Evolutionary conservation across 2,113 vertebrate species (phyloP).

Genomic region (Drymodes brunneopygia): DNA sequence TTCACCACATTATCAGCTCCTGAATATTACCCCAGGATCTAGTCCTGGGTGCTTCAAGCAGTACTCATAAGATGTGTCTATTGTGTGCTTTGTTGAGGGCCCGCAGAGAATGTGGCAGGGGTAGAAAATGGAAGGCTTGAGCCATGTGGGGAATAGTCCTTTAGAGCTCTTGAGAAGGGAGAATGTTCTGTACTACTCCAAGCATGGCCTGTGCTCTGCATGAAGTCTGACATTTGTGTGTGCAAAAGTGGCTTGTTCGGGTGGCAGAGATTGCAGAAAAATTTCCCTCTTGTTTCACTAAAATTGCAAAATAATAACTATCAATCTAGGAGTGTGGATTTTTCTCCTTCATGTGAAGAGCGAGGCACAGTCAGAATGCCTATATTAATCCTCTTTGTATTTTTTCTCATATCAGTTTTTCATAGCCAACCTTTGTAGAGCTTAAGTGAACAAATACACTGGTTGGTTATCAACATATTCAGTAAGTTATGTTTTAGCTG

Average conservation of each 20-base stretch:
- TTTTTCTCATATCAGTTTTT: neutral
- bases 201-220: neutral
- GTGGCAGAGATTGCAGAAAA: neutral
- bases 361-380: neutral
- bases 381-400: conserved; percentile 19
- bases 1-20: neutral
- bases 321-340: neutral
- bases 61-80: neutral
- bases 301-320: conserved; percentile 6
- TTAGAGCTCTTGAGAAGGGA: neutral
- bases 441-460: conserved; percentile 45
- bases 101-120: neutral
- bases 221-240: neutral
- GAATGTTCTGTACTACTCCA: neutral
- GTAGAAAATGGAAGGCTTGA: neutral
- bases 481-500: conserved; percentile 55
- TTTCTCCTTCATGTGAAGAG: neutral
- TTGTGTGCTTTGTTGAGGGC: neutral
- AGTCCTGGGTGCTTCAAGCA: neutral
- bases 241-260: neutral
- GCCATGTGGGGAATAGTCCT: neutral
- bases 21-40: neutral
- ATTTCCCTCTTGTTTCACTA: conserved; percentile 10
- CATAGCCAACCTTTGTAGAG: conserved; percentile 44
- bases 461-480: conserved; percentile 33